Conservation (phyloP, 2,888 invertebrate genomes). For the Cheilosia pagana region DNA sequence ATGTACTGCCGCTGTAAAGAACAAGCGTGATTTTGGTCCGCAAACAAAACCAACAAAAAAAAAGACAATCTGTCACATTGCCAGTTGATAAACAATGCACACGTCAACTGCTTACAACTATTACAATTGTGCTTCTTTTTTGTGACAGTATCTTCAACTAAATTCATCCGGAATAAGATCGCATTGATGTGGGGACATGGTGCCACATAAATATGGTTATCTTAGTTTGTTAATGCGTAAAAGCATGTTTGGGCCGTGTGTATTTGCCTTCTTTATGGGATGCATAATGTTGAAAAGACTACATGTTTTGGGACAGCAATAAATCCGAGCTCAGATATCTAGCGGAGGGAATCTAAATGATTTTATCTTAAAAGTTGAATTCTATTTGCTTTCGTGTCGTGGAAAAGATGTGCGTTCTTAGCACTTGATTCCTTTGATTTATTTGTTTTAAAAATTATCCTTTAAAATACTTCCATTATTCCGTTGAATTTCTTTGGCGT, state of each 20-base stretch:
- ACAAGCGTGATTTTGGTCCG: conserved; percentile 13
- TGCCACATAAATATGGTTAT: conserved; percentile 18
- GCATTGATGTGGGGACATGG: not conserved
- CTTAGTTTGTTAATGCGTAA: conserved; percentile 26
- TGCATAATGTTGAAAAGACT: not conserved
- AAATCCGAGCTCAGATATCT: not conserved
- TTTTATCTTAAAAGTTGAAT: too few species aligned
- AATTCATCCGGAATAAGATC: conserved; percentile 14
- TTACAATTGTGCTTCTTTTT: not conserved
- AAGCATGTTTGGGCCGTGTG: not conserved
- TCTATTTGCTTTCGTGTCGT: too few species aligned
- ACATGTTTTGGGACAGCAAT: not conserved
- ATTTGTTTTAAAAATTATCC: too few species aligned
- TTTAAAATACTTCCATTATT: too few species aligned
- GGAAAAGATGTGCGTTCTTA: too few species aligned
- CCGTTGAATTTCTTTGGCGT: too few species aligned
- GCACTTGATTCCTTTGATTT: too few species aligned
- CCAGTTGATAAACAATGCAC: conserved; percentile 55
- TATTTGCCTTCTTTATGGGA: conserved; percentile 18
- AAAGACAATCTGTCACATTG: conserved; percentile 4
- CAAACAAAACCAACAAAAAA: too few species aligned
- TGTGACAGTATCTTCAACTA: not conserved
- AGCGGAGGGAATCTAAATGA: too few species aligned
- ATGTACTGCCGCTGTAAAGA: conserved; percentile 2
- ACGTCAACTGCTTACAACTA: conserved; percentile 42